Conservation (phyloP, 1,140 invertebrate species). For the Scaptomyza montana region DNA sequence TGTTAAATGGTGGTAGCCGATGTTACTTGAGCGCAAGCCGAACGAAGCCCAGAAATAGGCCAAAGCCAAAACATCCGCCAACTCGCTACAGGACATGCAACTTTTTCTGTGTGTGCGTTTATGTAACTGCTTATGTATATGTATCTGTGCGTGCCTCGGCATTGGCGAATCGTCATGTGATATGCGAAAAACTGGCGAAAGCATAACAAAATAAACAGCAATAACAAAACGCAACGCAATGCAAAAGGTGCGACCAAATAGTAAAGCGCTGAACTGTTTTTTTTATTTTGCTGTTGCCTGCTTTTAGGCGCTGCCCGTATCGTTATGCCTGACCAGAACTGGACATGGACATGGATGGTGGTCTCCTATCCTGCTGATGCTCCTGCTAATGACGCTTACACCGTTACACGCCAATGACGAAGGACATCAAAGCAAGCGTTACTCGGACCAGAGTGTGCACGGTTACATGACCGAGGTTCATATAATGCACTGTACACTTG, state of each 20-base stretch:
- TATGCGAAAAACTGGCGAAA: constrained; percentile 43
- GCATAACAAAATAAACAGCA: constrained; percentile 38
- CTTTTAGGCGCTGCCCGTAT: constrained; percentile 42
- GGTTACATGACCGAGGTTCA: constrained; percentile 91
- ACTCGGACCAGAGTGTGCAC: constrained; percentile 90
- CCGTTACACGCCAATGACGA: constrained; percentile 84
- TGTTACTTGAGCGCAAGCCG: constrained; percentile 32
- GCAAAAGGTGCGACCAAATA: constrained; percentile 49
- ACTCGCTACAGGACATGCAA: constrained; percentile 43
- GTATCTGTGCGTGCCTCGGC: constrained; percentile 10
- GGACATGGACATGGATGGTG: constrained; percentile 10
- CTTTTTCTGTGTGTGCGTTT: background rate
- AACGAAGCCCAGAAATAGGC: constrained; percentile 48
- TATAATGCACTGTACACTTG: background rate
- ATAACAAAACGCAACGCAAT: constrained; percentile 41
- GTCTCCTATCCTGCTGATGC: constrained; percentile 50
- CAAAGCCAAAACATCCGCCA: constrained; percentile 47
- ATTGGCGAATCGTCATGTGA: constrained; percentile 36
- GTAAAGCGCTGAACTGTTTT: constrained; percentile 4
- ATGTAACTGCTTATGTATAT: constrained; percentile 1
- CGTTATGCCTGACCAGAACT: constrained; percentile 16
- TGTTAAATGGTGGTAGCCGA: constrained; percentile 40
- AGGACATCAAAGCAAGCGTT: constrained; percentile 86
- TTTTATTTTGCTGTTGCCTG: constrained; percentile 21
- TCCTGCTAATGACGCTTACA: constrained; percentile 40